Evolutionary conservation across 2,113 vertebrate species (phyloP), one percentile per base, ranked within the genome.

Genomic region (Dromas ardeola): DNA sequence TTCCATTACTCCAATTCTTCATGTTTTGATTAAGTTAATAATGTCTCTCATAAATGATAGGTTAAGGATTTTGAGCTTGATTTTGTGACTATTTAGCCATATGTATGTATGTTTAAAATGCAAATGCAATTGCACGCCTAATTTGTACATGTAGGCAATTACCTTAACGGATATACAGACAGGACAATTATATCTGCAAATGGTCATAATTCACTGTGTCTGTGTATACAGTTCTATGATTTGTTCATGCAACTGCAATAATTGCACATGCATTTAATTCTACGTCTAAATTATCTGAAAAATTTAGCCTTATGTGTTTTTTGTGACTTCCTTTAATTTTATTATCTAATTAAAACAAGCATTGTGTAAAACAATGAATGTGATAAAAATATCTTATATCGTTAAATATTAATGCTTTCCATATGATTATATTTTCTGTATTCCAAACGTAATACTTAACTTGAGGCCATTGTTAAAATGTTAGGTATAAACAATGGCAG

Each of bases 181-280:
- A 91, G 30, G 43, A 87, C 87, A 95, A 91, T 96, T 86, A 49
- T 62, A 66, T 83, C 81, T 85, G 53, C 81, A 96, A 76, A 73
- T 45, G 63, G 88, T 69, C 76, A 86, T 90, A 92, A 95, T 95
- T 93, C 56, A 45, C 78, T 29, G n/a, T 78, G 63, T 79, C 73
- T 91, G 45, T 74, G 36, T 56, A 81, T 70, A 26, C 38, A 86
- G 72, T 94, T 93, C 80, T 53, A 73, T 76, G 65, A 95, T 85
- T 93, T 91, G 30, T 79, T 85, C 87, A 85, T 49, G 17, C 30
- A 87, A 67, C 38, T 79, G 52, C 21, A 93, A n/a, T 87, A 89
- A 91, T 58, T 79, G 70, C 3, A 5, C 3, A 11, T 38, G 6
- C 25, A 36, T 59, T 69, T 30, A 56, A 6, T 65, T 65, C 56